Base-by-base conservation (phyloP, 2,888 invertebrate genomes). In the Latrodectus hesperus region DNA sequence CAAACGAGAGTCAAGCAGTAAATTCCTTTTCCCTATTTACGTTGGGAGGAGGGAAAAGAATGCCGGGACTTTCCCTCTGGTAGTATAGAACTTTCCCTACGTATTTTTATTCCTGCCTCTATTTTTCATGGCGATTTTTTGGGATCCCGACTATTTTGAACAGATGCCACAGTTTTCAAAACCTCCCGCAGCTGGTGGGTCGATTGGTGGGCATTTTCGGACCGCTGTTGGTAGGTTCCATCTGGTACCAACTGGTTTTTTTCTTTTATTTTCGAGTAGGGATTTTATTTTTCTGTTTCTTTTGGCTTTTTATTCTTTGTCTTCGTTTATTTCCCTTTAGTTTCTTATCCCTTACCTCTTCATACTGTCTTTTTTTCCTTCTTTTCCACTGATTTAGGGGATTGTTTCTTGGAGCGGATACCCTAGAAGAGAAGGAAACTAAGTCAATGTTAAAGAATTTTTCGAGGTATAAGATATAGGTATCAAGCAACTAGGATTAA, bases 71-170 rank as follows among this genome's bases (percentile, higher is more conserved):
- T 81, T 81, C 52, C 49, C 49, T 53, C 60, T 38, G 38, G 38
- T 38, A 22, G 70, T 53, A 26, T 74, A 12, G 53, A 70, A 14
- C 77, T 77, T 52, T 67, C 67, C 67, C 74, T 68, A 68, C 75
- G 55, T 86, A 60, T 10, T 60, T 86, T 86, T 86, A 86, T 86
- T 86, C 77, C 60, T 60, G 74, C 77, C 76, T 72, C 81, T 77
- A 81, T 86, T 72, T 81, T 86, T 86, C 81, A 81, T 81, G 81
- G 71, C 22, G 53, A 73, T 52, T 86, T 86, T 86, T 80, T 86
- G 10, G 49, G 71, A 72, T 55, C 67, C 55, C 85, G 71, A 75
- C 81, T 73, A 75, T 79, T 75, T 60, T 65, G 71, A 70, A 65
- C 84, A 79, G 84, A 78, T 75, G 85, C 80, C 72, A 72, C 76